Conservation (phyloP, 2,888 invertebrate genomes). For the Parnassius apollo region DNA sequence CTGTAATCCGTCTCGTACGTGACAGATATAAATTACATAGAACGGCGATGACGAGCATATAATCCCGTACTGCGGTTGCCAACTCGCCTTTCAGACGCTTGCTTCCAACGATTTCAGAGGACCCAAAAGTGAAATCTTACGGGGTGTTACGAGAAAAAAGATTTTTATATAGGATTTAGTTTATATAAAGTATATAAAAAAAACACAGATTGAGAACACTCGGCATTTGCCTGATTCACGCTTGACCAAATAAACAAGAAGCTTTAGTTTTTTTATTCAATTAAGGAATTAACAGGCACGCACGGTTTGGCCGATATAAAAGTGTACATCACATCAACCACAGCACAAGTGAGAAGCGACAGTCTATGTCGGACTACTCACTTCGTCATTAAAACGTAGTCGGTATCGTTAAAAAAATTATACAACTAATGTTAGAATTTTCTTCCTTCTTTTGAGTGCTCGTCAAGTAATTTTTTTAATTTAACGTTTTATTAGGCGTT, state of each 20-base stretch:
- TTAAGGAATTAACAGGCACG: constrained; percentile 79
- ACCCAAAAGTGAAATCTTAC: no score
- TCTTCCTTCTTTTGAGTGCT: constrained; percentile 18
- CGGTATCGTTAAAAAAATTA: constrained; percentile 31
- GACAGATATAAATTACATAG: no score
- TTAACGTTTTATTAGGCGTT: constrained; percentile 54
- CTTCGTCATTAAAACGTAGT: constrained; percentile 62
- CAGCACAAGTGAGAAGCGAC: constrained; percentile 79
- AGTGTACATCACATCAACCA: constrained; percentile 37
- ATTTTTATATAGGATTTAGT: neutral
- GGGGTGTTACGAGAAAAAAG: no score
- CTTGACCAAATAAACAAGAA: constrained; percentile 72
- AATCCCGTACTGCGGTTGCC: no score
- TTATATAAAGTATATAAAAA: constrained; percentile 33
- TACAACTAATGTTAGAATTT: constrained; percentile 46
- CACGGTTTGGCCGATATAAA: constrained; percentile 71
- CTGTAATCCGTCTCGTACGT: no score
- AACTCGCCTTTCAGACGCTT: no score
- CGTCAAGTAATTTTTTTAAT: constrained; percentile 31
- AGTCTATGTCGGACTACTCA: constrained; percentile 76
- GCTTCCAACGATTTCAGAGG: no score
- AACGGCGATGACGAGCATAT: no score
- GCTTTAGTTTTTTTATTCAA: constrained; percentile 78
- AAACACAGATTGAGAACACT: constrained; percentile 65
- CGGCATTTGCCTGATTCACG: constrained; percentile 56